Base-by-base conservation (phyloP, 2,113 vertebrate species). In the Cichladusa arquata region DNA sequence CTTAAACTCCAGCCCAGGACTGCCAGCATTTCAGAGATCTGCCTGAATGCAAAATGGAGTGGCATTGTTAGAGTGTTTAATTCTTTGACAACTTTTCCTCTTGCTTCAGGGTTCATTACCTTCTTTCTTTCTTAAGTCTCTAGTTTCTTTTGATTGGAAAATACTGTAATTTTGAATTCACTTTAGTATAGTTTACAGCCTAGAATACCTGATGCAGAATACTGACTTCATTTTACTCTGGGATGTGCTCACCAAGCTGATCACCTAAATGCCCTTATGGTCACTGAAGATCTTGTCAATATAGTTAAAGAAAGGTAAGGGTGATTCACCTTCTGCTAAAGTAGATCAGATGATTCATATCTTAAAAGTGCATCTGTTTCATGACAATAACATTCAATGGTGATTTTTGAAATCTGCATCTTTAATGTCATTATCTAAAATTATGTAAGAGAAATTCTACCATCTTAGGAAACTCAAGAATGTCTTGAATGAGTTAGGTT, bases 1-100 rank as follows among this genome's bases (percentile, higher is more conserved):
- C 64, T 74, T 74, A 78, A 83, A 70, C 26, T 66, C 36, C 19
- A 71, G 29, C 6, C 44, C 25, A 51, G 64, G 69, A 36, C 47
- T 90, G 11, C 40, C 47, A 81, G 31, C 64, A 44, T 93, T 60
- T 86, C 44, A 84, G 13, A 60, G 78, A 88, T 86, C 56, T 95
- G 80, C 56, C 31, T 78, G 72, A 92, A 78, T 78, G 72, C n/a
- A 84, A 86, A 89, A 67, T 74, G 44, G 15, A 81, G 36, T 51
- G 40, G 9, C 36, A 57, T 65, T 79, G 57, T 81, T 64, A 79
- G 20, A 44, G 18, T 38, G 50, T 24, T 81, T 81, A 51, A 67
- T 81, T 81, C 45, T 74, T 84, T 71, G 42, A 57, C 23, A 36
- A 48, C 45, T 86, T 81, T 91, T 10, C n/a, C 33, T 81, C 51